Base-by-base conservation (phyloP, 2,113 vertebrate species). In the Nannospalax galili region DNA sequence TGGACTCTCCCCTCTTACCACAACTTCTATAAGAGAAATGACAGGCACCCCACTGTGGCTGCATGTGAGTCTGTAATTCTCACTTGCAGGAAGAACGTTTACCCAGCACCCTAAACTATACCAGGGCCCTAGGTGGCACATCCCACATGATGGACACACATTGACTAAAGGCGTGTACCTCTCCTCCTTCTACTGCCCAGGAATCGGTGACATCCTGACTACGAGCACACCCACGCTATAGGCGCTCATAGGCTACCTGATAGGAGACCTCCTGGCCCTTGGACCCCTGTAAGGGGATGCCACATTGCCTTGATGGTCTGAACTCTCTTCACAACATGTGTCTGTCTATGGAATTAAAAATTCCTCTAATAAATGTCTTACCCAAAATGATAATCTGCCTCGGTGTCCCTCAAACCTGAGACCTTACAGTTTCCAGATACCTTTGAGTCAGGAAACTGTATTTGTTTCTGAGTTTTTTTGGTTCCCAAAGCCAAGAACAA, bases 391-490 rank as follows among this genome's bases (percentile, higher is more conserved):
- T 56, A 62, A 4, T 40, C 79, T 40, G n/a, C 15, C 28, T 37
- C 79, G 40, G 79, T 17, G 80, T 64, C 15, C 37, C 37, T 64
- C 7, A 2, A 30, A 60, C 26, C 26, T 0, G 3, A 64, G 37
- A 5, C 24, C 30, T 12, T 40, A 9, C 52, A 26, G 37, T 82
- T 30, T 42, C 19, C 30, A 73, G 85, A 37, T 19, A 12, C 14
- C 62, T 91, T 40, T 32, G 94, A 91, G 56, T 40, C 79, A 70
- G 26, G 62, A 62, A 4, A 12, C 6, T 4, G 0, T 73, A 26
- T 94, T 72, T 78, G 56, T 92, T 91, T 92, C 40, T 40, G 81
- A 84, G 64, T 74, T 78, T 72, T n/a, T 73, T 78, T 85, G 79
- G 87, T 86, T 77, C 77, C 77, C 11, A 72, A 73, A 19, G 77